Evolutionary conservation across 2,888 invertebrate species (phyloP), one percentile per base, ranked within the genome.

Genomic region (Euplagia quadripunctaria): DNA sequence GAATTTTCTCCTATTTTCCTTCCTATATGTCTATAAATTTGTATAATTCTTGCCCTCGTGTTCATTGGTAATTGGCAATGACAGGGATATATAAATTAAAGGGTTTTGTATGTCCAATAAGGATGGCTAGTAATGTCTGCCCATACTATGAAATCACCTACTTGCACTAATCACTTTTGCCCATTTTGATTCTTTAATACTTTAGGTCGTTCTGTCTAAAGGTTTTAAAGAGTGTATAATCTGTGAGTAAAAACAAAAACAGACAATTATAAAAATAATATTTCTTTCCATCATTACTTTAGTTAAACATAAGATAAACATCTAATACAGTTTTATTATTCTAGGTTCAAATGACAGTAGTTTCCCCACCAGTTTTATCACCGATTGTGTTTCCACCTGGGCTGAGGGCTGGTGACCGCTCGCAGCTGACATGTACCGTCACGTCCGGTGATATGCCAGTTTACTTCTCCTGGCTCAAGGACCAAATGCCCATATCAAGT

Each of bases 351-450:
- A 86, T 96, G 76, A 91, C 93, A 43, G 94, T 96, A 81, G 90
- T 96, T 89, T 96, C 96, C 0, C 98, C 98, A 14, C 98, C 98
- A n/a, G 97, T 98, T 73, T 97, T 98, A 86, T 98, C 98, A 82
- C 97, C 98, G 8, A 98, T 99, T 88, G 97, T 96, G 71, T 98
- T 98, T 89, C 98, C 98, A 0, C 97, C 97, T 71, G 98, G 97
- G 84, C 95, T 98, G 55, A 97, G 97, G 91, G 97, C 96, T 17
- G 97, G 98, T 72, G 97, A 98, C 91, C 96, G 98, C 83, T 97
- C 98, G 70, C 97, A 98, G 89, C 96, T 98, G 64, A 98, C 98
- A 2, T 98, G 98, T 89, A 98, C 98, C 69, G 98, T 98, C 70
- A 98, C 97, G 64, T 97, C 97, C 63, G 97, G 97, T 41, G 97